Percentiles rank a stretch among this genome's conserved stretches.
phyloP scores from a whole-genome alignment of 2,113 vertebrate genomes.

The Amazona vittata region DNA sequence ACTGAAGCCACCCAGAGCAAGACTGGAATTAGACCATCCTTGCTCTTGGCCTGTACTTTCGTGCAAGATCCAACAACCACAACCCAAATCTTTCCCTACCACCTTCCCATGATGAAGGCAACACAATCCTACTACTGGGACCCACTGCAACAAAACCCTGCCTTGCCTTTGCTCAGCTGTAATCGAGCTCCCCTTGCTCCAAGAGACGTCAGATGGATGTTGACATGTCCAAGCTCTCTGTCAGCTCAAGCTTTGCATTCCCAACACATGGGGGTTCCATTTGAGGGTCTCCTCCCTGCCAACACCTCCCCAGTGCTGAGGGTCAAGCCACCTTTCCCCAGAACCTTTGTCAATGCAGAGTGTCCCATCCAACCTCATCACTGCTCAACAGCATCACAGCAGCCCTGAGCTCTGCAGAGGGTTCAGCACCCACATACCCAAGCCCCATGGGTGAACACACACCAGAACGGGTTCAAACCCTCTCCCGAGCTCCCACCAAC shows the following conservation, averaged over 20 bases:
- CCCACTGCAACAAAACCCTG: neutral
- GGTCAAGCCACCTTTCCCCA: neutral
- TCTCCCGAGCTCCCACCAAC: accelerated
- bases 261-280: accelerated
- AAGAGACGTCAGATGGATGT: no score
- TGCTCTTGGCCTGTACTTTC: neutral
- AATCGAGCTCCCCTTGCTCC: neutral
- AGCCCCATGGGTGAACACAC: accelerated
- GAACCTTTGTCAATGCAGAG: neutral
- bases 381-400: neutral
- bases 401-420: neutral
- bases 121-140: neutral
- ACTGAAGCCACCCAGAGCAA: neutral
- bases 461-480: neutral
- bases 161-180: neutral
- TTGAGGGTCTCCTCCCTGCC: neutral
- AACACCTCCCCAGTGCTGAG: neutral
- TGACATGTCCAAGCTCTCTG: neutral
- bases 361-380: neutral
- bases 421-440: neutral
- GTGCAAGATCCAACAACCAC: neutral
- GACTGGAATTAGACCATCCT: neutral
- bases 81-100: neutral
- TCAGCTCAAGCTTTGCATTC: neutral
- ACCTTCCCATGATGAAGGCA: neutral